Conservation (phyloP, 2,888 invertebrate genomes). For the Trachelus iudaicus region DNA sequence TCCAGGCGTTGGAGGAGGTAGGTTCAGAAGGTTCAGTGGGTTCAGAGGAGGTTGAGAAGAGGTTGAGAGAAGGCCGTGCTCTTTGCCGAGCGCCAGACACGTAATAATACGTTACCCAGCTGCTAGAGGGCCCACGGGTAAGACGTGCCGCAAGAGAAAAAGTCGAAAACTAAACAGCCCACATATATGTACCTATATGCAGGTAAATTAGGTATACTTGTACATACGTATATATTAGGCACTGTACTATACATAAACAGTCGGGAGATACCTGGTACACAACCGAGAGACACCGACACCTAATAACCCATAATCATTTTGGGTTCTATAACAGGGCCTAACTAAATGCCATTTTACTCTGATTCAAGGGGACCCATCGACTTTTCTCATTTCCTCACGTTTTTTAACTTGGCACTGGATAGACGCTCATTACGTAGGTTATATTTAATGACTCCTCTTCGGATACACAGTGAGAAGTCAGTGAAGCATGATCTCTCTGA, state of each 20-base stretch:
- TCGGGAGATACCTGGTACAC: constrained; percentile 43
- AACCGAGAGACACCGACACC: constrained; percentile 61
- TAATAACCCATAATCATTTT: constrained; percentile 62
- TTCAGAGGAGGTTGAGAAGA: not conserved
- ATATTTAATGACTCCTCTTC: not conserved
- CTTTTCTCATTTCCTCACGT: not conserved
- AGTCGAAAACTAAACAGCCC: constrained; percentile 50
- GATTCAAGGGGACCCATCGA: not conserved
- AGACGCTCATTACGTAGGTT: not conserved
- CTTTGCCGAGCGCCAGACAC: constrained; percentile 53
- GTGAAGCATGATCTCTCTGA: not conserved
- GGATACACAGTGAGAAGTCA: not conserved
- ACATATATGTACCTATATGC: constrained; percentile 37
- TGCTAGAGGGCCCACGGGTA: constrained; percentile 28
- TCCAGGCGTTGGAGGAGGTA: not conserved
- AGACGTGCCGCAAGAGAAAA: constrained; percentile 52
- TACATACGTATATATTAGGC: not conserved
- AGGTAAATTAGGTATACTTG: not conserved
- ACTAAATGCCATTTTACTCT: constrained; percentile 51
- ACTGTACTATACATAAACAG: constrained; percentile 41
- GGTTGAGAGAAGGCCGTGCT: not conserved
- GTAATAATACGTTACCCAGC: constrained; percentile 60
- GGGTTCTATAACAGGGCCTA: constrained; percentile 58
- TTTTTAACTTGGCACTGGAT: not conserved
- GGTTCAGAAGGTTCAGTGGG: not conserved